These are phyloP conservation scores for Acanthaster planci DNA, from an alignment of 35 echinoderm and acorn worm species.

Conservation along the genomic window DNA sequence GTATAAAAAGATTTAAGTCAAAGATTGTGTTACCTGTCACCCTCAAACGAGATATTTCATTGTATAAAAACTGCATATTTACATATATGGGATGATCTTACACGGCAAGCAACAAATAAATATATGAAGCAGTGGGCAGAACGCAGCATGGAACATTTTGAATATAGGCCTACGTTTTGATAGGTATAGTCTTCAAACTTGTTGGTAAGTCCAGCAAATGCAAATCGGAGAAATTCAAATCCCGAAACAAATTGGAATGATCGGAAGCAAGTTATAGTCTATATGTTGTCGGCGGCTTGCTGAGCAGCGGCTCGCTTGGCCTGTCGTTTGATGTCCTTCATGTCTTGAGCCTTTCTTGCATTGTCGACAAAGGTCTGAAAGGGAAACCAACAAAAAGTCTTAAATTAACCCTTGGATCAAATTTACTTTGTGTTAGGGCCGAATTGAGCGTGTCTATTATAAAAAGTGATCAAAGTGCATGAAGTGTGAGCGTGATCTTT, in stretches of 20 bases:
- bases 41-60: no score
- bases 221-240: neutral
- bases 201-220: neutral
- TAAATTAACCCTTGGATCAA: neutral
- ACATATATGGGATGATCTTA: no score
- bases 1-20: no score
- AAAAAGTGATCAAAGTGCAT: no score
- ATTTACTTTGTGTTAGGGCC: no score
- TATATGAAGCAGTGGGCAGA: neutral
- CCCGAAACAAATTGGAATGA: neutral
- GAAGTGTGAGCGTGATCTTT: no score
- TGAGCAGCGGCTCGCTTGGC: neutral
- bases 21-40: no score
- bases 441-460: no score
- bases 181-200: neutral
- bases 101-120: no score
- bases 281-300: neutral
- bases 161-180: neutral
- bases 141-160: neutral
- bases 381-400: neutral
- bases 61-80: no score
- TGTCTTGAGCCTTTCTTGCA: slow-evolving; percentile 51
- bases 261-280: neutral
- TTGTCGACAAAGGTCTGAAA: slow-evolving; percentile 74
- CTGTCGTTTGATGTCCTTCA: slow-evolving; percentile 21